Evolutionary conservation across 2,888 invertebrate species (phyloP).

Genomic region (Resseliella maxima): DNA sequence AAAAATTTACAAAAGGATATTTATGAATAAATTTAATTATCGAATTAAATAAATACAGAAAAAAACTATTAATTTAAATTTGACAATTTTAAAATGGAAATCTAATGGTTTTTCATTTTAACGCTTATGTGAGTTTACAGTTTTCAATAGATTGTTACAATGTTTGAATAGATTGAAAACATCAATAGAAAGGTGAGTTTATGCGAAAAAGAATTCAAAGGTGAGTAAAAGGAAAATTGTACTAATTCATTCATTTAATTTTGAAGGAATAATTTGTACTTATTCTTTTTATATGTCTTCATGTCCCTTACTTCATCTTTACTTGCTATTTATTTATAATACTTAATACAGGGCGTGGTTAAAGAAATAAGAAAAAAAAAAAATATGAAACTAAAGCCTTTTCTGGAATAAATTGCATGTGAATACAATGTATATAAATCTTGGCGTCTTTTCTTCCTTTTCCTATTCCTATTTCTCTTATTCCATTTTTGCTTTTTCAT

Average conservation of each 20-base stretch:
- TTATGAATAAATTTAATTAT: slow-evolving; percentile 51
- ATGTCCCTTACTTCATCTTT: too few relatives aligned
- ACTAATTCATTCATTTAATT: too few relatives aligned
- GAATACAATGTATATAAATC: slow-evolving; percentile 1
- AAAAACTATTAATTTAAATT: slow-evolving; percentile 49
- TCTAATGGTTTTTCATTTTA: background rate
- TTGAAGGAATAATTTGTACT: too few relatives aligned
- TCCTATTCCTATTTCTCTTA: background rate
- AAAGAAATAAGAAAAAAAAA: background rate
- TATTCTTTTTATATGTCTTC: too few relatives aligned
- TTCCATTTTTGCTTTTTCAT: background rate
- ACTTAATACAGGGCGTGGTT: background rate
- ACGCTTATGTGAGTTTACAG: background rate
- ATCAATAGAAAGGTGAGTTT: too few relatives aligned
- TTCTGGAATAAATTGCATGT: background rate
- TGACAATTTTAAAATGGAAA: slow-evolving; percentile 21
- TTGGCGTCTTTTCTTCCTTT: background rate
- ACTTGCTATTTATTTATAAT: background rate
- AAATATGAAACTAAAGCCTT: background rate
- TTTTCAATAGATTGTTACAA: background rate
- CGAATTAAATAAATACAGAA: slow-evolving; percentile 39
- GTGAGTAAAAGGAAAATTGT: too few relatives aligned
- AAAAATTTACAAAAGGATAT: slow-evolving; percentile 32
- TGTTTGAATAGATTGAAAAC: too few relatives aligned
- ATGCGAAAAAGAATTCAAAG: too few relatives aligned